Evolutionary conservation across 1,140 invertebrate genomes (phyloP).

Genomic region (Drosophila biarmipes): DNA sequence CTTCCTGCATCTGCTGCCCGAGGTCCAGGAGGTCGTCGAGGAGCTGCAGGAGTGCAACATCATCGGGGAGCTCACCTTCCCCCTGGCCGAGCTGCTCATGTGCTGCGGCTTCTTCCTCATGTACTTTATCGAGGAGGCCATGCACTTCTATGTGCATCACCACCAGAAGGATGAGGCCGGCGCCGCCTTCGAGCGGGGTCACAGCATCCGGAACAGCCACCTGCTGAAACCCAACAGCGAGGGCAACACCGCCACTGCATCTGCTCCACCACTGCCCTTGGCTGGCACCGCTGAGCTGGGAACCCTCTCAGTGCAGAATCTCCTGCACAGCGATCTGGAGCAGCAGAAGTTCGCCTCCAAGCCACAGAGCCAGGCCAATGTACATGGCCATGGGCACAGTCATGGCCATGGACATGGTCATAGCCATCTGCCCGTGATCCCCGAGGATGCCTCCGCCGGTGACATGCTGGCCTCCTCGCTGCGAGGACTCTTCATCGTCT

Average conservation of each 20-base stretch:
- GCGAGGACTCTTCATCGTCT: conserved; percentile 91
- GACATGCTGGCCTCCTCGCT: conserved; percentile 89
- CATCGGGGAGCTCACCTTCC: conserved; percentile 86
- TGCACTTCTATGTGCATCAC: conserved; percentile 88
- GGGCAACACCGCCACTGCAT: conserved; percentile 9
- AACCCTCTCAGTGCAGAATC: conserved; percentile 64
- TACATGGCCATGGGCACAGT: conserved; percentile 64
- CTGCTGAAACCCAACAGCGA: conserved; percentile 54
- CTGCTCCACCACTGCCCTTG: background rate
- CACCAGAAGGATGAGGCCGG: conserved; percentile 79
- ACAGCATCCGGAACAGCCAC: conserved; percentile 75
- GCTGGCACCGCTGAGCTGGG: conserved; percentile 16
- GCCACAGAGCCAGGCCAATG: conserved; percentile 30
- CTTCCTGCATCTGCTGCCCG: conserved; percentile 95
- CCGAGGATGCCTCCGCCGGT: conserved; percentile 71
- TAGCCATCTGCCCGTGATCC: conserved; percentile 85
- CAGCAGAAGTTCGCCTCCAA: conserved; percentile 65
- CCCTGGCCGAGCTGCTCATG: conserved; percentile 89
- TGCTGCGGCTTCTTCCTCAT: conserved; percentile 93
- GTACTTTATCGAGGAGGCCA: conserved; percentile 93
- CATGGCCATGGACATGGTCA: conserved; percentile 80
- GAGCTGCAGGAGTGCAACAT: conserved; percentile 85
- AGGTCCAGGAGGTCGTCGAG: conserved; percentile 90
- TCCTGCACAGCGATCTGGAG: conserved; percentile 65
- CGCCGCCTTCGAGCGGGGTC: conserved; percentile 76